A percentile compares a stretch with the other conserved stretches of the same genome.
phyloP scores from a whole-genome alignment of 30 jellyfish, hydroid and myxozoan species.

The Rhopilema esculentum region DNA sequence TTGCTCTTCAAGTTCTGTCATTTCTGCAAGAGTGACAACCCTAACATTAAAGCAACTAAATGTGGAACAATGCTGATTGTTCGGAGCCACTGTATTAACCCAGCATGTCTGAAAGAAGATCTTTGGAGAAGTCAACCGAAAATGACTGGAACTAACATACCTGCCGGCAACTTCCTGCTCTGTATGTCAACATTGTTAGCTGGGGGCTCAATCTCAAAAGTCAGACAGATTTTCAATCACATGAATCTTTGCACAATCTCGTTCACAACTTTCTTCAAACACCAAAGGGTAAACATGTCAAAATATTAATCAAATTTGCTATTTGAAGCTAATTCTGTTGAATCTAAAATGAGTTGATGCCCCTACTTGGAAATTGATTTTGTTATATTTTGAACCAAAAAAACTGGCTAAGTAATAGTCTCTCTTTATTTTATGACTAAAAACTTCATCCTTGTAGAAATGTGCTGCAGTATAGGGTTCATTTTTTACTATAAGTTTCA shows the following conservation, averaged over 20 bases:
- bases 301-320: not conserved
- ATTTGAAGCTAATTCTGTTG: not conserved
- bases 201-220: slow-evolving; percentile 50
- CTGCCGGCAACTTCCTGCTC: slow-evolving; percentile 66
- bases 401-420: not conserved
- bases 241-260: not conserved
- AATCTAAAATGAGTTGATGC: not conserved
- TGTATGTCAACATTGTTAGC: slow-evolving; percentile 19
- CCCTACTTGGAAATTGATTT: not conserved
- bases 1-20: slow-evolving; percentile 47
- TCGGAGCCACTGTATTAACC: slow-evolving; percentile 22
- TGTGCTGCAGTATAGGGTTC: not conserved
- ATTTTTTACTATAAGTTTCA: not conserved
- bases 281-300: slow-evolving; percentile 39
- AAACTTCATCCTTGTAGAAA: not conserved
- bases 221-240: not conserved
- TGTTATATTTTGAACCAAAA: not conserved
- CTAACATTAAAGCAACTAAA: not conserved
- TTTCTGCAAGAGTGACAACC: slow-evolving; percentile 37
- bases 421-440: not conserved
- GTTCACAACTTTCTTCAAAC: slow-evolving; percentile 1
- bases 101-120: slow-evolving; percentile 11
- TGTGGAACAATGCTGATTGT: slow-evolving; percentile 43
- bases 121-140: slow-evolving; percentile 63
- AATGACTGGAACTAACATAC: slow-evolving; percentile 40